Base-by-base conservation (phyloP, 2,797 vertebrate genomes). In the Enteromius argenteus region DNA sequence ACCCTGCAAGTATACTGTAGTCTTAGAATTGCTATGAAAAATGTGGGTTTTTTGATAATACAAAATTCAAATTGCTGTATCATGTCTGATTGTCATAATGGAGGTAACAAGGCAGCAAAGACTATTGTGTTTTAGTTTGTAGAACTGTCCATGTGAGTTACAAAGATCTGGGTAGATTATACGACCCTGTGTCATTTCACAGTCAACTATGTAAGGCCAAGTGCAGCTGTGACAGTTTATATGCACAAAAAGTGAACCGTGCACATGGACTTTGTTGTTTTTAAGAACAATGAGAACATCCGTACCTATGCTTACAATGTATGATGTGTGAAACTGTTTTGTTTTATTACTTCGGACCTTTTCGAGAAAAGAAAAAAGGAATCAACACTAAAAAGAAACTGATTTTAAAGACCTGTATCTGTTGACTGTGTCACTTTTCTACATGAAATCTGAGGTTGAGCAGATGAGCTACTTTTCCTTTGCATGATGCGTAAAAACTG, bases 401-500 rank as follows among this genome's bases (percentile, higher is more conserved):
- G 76, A 79, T 71, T 80, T 82, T 72, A 27, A 75, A 79, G 53
- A 73, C 56, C 67, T 62, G 17, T 73, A 72, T 81, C 86, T 80
- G 67, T 85, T 66, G 67, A 58, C 66, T 81, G 76, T 69, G 60
- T 81, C 81, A 73, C 72, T 74, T 80, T 85, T 82, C 73, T 77
- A 62, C 37, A 71, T 30, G 27, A 60, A 67, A 58, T 85, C 35
- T 56, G 17, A 75, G 37, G 75, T n/a, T 60, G 53, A 39, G 53
- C 73, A 85, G 53, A 72, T 86, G 11, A 67, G 14, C 44, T 15
- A 15, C 17, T 56, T 81, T 87, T 79, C 73, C 88, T 72, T 68
- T 89, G 89, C 92, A 92, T 93, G 90, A 86, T 60, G 13, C 86
- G 79, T 86, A 80, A 88, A 64, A 85, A 88, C 42, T 78, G 79